Evolutionary conservation across 2,888 invertebrate genomes (phyloP).

Genomic region (Geophilus truncorum): DNA sequence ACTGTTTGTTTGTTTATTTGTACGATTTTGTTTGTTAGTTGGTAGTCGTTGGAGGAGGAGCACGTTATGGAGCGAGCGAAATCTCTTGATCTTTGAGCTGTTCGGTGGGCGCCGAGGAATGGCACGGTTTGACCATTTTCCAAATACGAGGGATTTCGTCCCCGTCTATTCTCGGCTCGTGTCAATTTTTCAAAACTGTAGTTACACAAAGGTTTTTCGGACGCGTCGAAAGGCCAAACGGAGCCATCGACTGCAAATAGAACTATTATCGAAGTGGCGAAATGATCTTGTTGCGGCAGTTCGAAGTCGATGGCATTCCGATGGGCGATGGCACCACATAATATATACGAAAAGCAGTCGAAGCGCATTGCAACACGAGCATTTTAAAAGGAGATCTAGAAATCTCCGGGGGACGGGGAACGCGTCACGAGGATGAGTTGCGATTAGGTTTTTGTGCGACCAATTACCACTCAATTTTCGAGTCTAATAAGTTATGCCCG

Average conservation of each 20-base stretch:
- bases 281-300: too few relatives aligned
- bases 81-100: neutral
- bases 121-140: neutral
- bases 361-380: neutral
- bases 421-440: neutral
- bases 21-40: neutral
- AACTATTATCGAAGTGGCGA: neutral
- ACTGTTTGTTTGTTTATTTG: too few relatives aligned
- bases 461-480: neutral
- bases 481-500: neutral
- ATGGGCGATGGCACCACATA: neutral
- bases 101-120: too few relatives aligned
- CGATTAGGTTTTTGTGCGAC: neutral
- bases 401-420: neutral
- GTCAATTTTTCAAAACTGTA: neutral
- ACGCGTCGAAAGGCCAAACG: neutral
- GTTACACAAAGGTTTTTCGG: neutral
- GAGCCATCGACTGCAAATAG: neutral
- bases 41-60: too few relatives aligned
- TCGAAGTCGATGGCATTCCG: neutral
- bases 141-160: neutral
- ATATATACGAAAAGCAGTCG: neutral
- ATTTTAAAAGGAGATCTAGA: neutral
- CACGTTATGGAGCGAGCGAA: neutral
- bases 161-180: neutral